phyloP scores from a whole-genome alignment of 2,888 invertebrate genomes.

The Protonemura montana region DNA sequence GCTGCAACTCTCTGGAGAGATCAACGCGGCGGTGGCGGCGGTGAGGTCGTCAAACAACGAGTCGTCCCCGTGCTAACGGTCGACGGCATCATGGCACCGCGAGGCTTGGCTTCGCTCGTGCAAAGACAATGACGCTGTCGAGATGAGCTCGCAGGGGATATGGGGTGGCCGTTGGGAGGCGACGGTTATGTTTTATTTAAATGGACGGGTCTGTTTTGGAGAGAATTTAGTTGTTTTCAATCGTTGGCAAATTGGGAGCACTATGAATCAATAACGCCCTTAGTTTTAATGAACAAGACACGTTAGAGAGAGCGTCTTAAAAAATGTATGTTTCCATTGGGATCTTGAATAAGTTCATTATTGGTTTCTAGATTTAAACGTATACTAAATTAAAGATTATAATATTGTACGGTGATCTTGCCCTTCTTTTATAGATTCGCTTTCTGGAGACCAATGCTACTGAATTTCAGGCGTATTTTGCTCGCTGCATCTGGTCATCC shows the following conservation, averaged over 20 bases:
- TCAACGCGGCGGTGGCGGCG: not conserved
- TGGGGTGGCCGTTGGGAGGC: not conserved
- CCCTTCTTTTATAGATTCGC: too few relatives aligned
- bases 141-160: not conserved
- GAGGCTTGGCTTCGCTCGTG: not conserved
- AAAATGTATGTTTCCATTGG: too few relatives aligned
- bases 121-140: not conserved
- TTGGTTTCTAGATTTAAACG: too few relatives aligned
- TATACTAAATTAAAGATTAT: too few relatives aligned
- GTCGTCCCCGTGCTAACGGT: not conserved
- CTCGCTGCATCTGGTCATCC: too few relatives aligned
- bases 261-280: too few relatives aligned
- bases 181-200: not conserved
- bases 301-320: too few relatives aligned
- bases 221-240: not conserved
- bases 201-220: not conserved
- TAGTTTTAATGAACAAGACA: too few relatives aligned
- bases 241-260: not conserved
- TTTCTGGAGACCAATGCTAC: too few relatives aligned
- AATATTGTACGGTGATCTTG: too few relatives aligned
- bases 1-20: not conserved
- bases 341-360: too few relatives aligned
- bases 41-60: constrained; percentile 14
- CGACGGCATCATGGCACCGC: not conserved
- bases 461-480: too few relatives aligned